Conservation (phyloP, 2,888 invertebrate genomes). For the Synergus gifuensis region DNA sequence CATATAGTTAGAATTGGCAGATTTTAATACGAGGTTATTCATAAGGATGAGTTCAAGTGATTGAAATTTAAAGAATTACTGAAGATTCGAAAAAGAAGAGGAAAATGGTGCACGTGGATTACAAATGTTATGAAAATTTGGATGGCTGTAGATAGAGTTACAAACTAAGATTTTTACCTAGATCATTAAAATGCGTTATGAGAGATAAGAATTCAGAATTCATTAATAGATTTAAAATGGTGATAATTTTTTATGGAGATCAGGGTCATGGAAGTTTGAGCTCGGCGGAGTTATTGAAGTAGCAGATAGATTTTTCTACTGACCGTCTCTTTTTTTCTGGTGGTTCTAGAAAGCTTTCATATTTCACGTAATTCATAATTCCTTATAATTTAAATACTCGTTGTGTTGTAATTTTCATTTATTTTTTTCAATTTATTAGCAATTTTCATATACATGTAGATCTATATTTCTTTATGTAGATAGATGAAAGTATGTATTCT, state of each 20-base stretch:
- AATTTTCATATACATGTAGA: conserved; percentile 16
- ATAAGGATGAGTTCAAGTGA: background rate
- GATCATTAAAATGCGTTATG: conserved; percentile 26
- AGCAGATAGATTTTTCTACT: conserved; percentile 33
- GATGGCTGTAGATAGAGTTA: conserved; percentile 38
- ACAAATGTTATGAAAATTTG: conserved; percentile 37
- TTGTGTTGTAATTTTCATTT: conserved; percentile 5
- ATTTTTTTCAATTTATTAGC: conserved; percentile 16
- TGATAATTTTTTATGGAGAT: conserved; percentile 24
- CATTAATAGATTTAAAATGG: conserved; percentile 7
- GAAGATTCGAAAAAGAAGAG: background rate
- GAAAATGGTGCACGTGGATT: background rate
- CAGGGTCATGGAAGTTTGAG: conserved; percentile 15
- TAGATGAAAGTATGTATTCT: conserved; percentile 17
- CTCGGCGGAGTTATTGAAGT: background rate
- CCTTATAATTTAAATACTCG: background rate
- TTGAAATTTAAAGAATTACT: background rate
- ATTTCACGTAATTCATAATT: background rate
- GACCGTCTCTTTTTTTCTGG: conserved; percentile 23
- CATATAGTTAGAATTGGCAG: conserved; percentile 12
- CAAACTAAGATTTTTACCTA: conserved; percentile 30
- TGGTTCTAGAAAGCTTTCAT: background rate
- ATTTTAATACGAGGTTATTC: conserved; percentile 14
- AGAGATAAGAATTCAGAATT: conserved; percentile 12
- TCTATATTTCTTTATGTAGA: conserved; percentile 1